Base-by-base conservation (phyloP, 2,888 invertebrate genomes). In the Polyommatus icarus region DNA sequence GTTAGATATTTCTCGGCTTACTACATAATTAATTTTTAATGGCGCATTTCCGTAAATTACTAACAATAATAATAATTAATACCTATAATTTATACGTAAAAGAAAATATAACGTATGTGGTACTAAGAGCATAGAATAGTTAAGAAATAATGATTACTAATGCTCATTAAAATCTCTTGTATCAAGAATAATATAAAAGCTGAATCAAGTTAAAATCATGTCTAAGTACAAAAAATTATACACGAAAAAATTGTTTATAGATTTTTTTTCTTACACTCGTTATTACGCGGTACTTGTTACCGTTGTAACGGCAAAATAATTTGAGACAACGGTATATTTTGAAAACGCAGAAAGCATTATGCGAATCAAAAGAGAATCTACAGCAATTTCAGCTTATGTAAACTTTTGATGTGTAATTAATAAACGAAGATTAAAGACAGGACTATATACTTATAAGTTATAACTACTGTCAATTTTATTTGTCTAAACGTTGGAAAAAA, bases 301-400 rank as follows among this genome's bases (percentile, higher is more conserved):
- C 20, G 61, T 24, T 24, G 24, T 61, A 61, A 61, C 61, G 61
- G 61, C 10, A 61, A 10, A 24, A 20, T 59, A 20, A 20, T 59
- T 61, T 61, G 24, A 61, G 61, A 10, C 61, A 61, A 61, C 61
- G 61, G 61, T 61, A 24, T 61, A 61, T 61, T 24, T 59, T 24
- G 24, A n/a, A 57, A 18, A n/a, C n/a, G n/a, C 57, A 57, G n/a
- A 57, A n/a, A 4, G n/a, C 57, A 46, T 46, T 46, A 12, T 10
- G 46, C 46, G 3, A 46, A 10, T 10, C 10, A 46, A 46, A 46
- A 12, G 46, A 12, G 46, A 46, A 10, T 10, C 46, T 46, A 12
- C 46, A 46, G 10, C 10, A 46, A 46, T 12, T 40, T 46, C 10
- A 46, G 3, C 46, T 46, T 10, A 40, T 0, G 40, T 40, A 40